Conservation (phyloP, 2,888 invertebrate species). For the Leptopilina syphax region DNA sequence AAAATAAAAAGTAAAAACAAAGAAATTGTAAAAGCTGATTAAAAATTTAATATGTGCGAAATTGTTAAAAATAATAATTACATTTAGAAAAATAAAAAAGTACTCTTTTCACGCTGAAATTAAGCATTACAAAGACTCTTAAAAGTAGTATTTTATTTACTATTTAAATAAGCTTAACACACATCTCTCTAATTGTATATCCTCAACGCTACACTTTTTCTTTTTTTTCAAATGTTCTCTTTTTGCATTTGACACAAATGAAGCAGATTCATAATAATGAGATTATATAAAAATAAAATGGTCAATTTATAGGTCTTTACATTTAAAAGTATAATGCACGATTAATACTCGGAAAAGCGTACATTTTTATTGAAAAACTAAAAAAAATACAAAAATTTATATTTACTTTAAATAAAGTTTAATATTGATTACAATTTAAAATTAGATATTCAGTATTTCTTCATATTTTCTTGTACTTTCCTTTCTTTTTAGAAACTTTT, state of each 20-base stretch:
- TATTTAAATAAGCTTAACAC: not conserved
- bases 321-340: not conserved
- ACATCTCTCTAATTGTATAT: not conserved
- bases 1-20: not conserved
- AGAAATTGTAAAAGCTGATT: not conserved
- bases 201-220: not conserved
- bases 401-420: no score
- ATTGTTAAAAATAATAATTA: not conserved
- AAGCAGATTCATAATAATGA: conserved; percentile 9
- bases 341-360: not conserved
- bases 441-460: no score
- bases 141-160: not conserved
- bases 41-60: not conserved
- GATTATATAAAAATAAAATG: conserved; percentile 4
- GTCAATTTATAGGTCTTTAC: not conserved
- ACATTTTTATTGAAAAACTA: not conserved
- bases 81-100: no score
- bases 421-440: no score
- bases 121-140: not conserved
- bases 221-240: conserved; percentile 1
- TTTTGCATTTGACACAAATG: not conserved
- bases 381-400: no score
- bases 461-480: no score
- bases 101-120: no score
- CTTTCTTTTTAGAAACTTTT: no score